phyloP scores from a whole-genome alignment of 2,888 invertebrate species.

The Ditula angustiorana region DNA sequence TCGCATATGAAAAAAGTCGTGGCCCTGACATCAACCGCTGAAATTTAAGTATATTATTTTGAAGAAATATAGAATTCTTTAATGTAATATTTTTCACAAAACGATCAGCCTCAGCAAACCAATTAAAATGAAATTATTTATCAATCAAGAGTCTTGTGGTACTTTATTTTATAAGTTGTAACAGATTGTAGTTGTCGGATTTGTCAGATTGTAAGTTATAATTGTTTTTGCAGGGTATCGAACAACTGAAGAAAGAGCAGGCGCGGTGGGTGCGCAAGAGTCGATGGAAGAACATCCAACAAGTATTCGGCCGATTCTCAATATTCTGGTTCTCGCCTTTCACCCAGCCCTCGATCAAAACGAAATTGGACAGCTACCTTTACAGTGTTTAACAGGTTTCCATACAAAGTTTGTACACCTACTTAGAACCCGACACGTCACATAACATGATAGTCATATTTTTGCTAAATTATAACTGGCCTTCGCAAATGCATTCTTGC shows the following conservation, averaged over 20 bases:
- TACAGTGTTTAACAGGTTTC: slow-evolving; percentile 89
- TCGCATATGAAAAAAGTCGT: too few relatives aligned
- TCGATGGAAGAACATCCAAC: slow-evolving; percentile 97
- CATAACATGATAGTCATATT: slow-evolving; percentile 24
- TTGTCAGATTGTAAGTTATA: background rate
- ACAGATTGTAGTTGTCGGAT: background rate
- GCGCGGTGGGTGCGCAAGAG: slow-evolving; percentile 97
- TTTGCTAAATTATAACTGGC: slow-evolving; percentile 16
- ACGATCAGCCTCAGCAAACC: too few relatives aligned
- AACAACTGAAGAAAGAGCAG: slow-evolving; percentile 98
- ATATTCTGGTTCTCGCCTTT: slow-evolving; percentile 98
- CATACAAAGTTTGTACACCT: slow-evolving; percentile 1
- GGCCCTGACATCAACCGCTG: too few relatives aligned
- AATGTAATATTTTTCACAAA: too few relatives aligned
- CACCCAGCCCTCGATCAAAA: slow-evolving; percentile 91
- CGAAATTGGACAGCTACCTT: slow-evolving; percentile 91
- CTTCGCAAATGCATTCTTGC: too few relatives aligned
- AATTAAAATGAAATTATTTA: too few relatives aligned
- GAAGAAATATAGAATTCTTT: too few relatives aligned
- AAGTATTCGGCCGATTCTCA: slow-evolving; percentile 98
- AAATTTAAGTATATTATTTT: too few relatives aligned
- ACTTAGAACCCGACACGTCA: slow-evolving; percentile 1
- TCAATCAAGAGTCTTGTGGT: too few relatives aligned
- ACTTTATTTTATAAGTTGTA: too few relatives aligned
- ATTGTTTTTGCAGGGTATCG: slow-evolving; percentile 91